A percentile compares a stretch with the other conserved stretches of the same genome.
These are phyloP conservation scores for Acanthosepion lycidas DNA, from an alignment of 2,888 invertebrate species.

Conservation along the genomic window DNA sequence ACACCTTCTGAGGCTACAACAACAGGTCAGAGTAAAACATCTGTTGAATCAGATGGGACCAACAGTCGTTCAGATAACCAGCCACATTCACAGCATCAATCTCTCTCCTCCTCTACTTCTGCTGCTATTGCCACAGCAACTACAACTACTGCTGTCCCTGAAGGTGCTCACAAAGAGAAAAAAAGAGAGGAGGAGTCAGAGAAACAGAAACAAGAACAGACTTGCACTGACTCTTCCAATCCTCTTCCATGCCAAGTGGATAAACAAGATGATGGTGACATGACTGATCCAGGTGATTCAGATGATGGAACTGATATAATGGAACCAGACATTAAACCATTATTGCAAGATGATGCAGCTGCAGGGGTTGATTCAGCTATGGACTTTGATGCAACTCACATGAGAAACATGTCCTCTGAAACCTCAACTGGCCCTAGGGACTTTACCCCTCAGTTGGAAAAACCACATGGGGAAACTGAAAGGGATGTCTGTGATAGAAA, in stretches of 20 bases:
- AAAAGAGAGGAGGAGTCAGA: background rate
- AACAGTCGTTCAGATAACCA: background rate
- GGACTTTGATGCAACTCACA: background rate
- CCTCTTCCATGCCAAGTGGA: background rate
- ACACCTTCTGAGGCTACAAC: background rate
- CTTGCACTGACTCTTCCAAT: background rate
- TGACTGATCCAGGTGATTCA: constrained; percentile 39
- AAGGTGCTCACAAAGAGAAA: constrained; percentile 14
- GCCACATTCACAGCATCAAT: background rate
- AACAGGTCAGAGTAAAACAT: background rate
- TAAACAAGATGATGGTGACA: constrained; percentile 46
- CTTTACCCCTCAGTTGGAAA: background rate
- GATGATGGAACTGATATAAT: constrained; percentile 37
- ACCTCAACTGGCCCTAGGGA: background rate
- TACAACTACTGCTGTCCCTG: constrained; percentile 23
- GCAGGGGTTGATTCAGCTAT: constrained; percentile 45
- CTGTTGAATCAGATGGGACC: background rate
- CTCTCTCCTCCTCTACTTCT: background rate
- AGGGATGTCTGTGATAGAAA: constrained; percentile 15
- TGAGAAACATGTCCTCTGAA: background rate
- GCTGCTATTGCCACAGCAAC: background rate
- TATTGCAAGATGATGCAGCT: constrained; percentile 39
- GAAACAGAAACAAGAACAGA: background rate
- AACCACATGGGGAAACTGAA: background rate
- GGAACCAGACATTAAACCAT: constrained; percentile 40